Conservation (phyloP, 2,797 vertebrate species). For the Vespertilio murinus region DNA sequence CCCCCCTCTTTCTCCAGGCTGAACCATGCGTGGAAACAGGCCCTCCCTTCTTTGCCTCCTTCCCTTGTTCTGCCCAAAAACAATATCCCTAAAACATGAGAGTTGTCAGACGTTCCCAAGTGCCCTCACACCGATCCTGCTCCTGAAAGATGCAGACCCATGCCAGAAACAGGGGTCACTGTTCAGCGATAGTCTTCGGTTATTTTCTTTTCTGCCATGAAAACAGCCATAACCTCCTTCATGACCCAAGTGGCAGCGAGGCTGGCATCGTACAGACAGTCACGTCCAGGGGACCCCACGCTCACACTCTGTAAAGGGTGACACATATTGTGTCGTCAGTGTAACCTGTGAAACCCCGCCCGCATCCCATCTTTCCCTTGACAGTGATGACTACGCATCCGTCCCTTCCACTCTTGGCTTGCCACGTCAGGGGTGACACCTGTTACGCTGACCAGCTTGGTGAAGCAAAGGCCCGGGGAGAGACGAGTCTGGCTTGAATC, state of each 20-base stretch:
- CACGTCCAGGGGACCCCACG: background rate
- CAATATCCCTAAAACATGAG: background rate
- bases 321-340: background rate
- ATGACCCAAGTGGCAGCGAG: background rate
- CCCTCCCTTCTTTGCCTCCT: background rate
- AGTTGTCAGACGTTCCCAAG: constrained; percentile 38
- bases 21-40: background rate
- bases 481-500: constrained; percentile 27
- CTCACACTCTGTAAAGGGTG: background rate
- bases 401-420: constrained; percentile 30
- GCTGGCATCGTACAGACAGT: background rate
- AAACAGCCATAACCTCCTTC: constrained; percentile 47
- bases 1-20: background rate
- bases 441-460: constrained; percentile 47
- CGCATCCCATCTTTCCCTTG: background rate
- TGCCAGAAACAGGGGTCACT: background rate
- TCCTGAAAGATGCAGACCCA: constrained; percentile 17
- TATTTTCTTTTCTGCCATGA: constrained; percentile 44
- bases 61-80: constrained; percentile 22
- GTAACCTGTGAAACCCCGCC: background rate
- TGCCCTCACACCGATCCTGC: background rate
- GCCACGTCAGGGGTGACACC: background rate
- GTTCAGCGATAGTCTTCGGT: background rate
- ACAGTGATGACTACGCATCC: background rate
- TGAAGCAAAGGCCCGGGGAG: constrained; percentile 36